Evolutionary conservation across 1,140 invertebrate genomes (phyloP), one percentile per base, ranked within the genome.

Genomic region (Halesus radiatus): DNA sequence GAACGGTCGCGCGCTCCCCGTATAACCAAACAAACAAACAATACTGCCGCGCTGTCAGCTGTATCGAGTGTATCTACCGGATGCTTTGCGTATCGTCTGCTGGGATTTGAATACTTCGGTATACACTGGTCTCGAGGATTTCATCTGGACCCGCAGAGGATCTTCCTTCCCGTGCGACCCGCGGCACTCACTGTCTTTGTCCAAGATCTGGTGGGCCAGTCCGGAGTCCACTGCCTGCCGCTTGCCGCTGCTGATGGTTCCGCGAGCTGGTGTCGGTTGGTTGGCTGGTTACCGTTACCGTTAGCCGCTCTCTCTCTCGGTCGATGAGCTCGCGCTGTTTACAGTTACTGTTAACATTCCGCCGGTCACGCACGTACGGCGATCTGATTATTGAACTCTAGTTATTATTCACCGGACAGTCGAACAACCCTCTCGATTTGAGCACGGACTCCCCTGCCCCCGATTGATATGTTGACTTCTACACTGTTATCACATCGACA

Each of bases 271-370:
- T 45, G 37, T 45, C 7, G 7, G 37, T 13, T 45, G 37, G 8
- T 37, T 37, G 32, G 32, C 32, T 5, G 5, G 32, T 37, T 37
- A 8, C 3, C 52, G 53, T 53, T 81, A 81, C 80, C 80, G 80
- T 79, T 81, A 81, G 60, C 56, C 52, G 76, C 54, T 72, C 58
- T 45, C 37, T 64, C 74, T 64, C 74, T 60, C 76, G 76, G 76
- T 58, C 76, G 76, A 77, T 77, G 76, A 56, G 76, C 76, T 72
- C 66, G 56, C 75, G 62, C 58, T 32, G 66, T 83, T 83, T 83
- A 83, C 81, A 83, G 81, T 83, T 83, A 83, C 64, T 37, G 73
- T 58, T 75, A 62, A 73, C 81, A 79, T 79, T 79, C 78, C 74
- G 58, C 18, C 29, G 23, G 29, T n/a, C 52, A 23, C 62, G 76